Percentiles rank a stretch among this genome's conserved stretches.
These are phyloP conservation scores for Corapipo altera DNA, from an alignment of 2,113 vertebrate genomes.

Conservation along the genomic window DNA sequence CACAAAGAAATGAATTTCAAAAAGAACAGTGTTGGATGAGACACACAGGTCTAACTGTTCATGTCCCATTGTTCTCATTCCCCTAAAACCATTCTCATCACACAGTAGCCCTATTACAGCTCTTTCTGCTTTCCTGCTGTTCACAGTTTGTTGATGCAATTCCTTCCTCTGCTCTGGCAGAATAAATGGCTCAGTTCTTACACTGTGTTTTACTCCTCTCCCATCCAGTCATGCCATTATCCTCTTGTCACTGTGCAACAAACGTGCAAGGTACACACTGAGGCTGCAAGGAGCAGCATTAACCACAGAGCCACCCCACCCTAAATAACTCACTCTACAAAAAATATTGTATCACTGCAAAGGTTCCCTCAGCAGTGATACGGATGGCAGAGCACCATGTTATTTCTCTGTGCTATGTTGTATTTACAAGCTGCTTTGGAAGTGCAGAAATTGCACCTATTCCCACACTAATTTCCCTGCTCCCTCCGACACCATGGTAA, in stretches of 20 bases:
- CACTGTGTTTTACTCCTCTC: not conserved
- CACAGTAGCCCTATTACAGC: not conserved
- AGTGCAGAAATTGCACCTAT: not conserved
- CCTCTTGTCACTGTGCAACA: not conserved
- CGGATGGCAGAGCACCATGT: not conserved
- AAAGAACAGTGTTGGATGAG: not conserved
- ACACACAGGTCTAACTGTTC: not conserved
- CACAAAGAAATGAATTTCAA: not conserved
- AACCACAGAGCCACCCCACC: not conserved
- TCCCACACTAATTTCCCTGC: not conserved
- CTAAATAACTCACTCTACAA: not conserved
- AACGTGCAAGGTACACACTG: not conserved
- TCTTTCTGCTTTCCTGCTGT: not conserved
- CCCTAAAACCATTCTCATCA: not conserved
- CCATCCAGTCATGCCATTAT: not conserved
- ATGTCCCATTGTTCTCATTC: not conserved
- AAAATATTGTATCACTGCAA: not conserved
- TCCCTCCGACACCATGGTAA: not conserved
- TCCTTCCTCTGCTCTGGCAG: not conserved
- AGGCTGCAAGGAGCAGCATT: not conserved
- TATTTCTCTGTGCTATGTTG: not conserved
- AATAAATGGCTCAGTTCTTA: not conserved
- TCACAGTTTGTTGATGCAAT: not conserved
- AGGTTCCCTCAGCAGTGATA: not conserved
- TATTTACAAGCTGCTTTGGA: not conserved